These are phyloP conservation scores for Conus ventricosus DNA, from an alignment of 1,140 invertebrate species.

Conservation along the genomic window DNA sequence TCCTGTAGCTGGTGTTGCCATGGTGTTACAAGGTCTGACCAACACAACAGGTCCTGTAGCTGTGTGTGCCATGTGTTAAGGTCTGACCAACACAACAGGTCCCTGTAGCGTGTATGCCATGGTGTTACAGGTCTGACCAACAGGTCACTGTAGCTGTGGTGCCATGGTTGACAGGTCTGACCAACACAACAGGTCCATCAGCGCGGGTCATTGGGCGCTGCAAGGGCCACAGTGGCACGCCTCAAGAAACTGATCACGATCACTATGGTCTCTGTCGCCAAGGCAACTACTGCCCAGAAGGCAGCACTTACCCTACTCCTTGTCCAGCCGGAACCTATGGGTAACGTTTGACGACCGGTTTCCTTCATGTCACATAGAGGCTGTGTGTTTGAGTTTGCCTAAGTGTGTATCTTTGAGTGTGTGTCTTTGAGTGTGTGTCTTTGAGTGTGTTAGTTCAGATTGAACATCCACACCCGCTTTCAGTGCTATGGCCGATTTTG, in stretches of 20 bases:
- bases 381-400: not conserved
- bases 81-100: not conserved
- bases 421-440: not conserved
- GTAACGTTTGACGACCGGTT: constrained; percentile 46
- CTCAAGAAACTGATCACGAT: constrained; percentile 57
- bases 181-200: constrained; percentile 63
- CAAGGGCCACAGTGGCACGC: constrained; percentile 50
- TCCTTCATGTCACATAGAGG: not conserved
- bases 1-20: no score
- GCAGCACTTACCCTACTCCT: constrained; percentile 53
- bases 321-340: constrained; percentile 70
- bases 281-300: constrained; percentile 65
- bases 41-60: not conserved
- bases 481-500: no score
- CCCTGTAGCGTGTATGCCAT: not conserved
- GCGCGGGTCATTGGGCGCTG: constrained; percentile 63
- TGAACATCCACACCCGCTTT: no score
- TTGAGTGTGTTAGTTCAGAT: no score
- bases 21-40: no score
- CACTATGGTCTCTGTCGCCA: constrained; percentile 64
- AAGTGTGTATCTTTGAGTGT: not conserved
- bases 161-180: constrained; percentile 52
- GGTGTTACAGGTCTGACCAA: not conserved
- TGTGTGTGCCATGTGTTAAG: not conserved
- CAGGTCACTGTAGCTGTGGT: not conserved